These are phyloP conservation scores for Choloepus didactylus DNA, from an alignment of 2,797 vertebrate species.

Conservation along the genomic window DNA sequence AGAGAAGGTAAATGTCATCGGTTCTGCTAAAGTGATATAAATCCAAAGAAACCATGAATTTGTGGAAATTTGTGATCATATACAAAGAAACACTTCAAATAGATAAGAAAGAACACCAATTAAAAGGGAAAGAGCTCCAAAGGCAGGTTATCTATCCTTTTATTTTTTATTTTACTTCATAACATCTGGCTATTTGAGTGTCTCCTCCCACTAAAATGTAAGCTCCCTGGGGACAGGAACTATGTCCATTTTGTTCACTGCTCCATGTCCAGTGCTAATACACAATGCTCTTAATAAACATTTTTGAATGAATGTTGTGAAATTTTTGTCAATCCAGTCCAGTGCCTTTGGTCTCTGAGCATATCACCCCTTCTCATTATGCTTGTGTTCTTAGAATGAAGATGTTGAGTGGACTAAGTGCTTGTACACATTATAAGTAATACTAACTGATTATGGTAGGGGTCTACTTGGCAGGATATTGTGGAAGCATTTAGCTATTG, in stretches of 20 bases:
- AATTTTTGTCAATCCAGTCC: constrained; percentile 1
- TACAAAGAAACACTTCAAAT: neutral
- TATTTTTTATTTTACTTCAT: neutral
- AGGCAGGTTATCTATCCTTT: neutral
- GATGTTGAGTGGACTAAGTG: neutral
- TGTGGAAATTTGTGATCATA: neutral
- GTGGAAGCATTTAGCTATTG: neutral
- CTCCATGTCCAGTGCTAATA: neutral
- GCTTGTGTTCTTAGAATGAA: constrained; percentile 6
- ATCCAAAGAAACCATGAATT: neutral
- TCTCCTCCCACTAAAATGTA: constrained; percentile 14
- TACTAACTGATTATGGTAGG: neutral
- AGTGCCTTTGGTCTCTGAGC: neutral
- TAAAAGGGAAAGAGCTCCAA: neutral
- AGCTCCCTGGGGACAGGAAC: constrained; percentile 34
- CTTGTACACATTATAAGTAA: neutral
- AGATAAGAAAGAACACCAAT: neutral
- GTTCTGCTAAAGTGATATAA: neutral
- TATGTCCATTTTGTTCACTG: neutral
- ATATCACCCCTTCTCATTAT: neutral
- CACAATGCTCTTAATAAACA: constrained; percentile 7
- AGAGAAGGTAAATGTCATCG: neutral
- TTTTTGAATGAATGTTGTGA: constrained; percentile 7
- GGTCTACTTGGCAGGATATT: neutral
- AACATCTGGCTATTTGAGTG: neutral